Base-by-base conservation (phyloP, 1,140 invertebrate genomes). In the Chymomyza costata region DNA sequence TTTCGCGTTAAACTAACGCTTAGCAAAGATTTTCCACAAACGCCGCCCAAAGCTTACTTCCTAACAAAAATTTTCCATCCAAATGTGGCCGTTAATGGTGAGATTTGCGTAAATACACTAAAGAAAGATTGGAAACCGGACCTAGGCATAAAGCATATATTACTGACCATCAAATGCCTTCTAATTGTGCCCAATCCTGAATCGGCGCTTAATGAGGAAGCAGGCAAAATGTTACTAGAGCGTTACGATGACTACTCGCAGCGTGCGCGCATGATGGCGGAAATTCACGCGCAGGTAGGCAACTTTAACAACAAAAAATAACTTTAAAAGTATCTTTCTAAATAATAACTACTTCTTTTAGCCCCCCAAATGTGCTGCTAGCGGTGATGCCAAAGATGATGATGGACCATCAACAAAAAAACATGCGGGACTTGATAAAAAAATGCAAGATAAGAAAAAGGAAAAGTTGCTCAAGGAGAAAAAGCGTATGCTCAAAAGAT, bases 111-210 rank as follows among this genome's bases (percentile, higher is more conserved):
- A 0, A 97, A 98, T 87, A 98, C 97, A 45, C 88, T 99, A 44
- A 97, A 97, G 87, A 97, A 95, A 88, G 95, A 98, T 88, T 98
- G 97, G 97, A 96, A 96, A 86, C 91, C 95, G 54, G 95, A 97
- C 89, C 90, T 97, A 74, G 97, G 97, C 86, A 94, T 98, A 48
- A 96, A 96, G 90, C 96, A 99, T 87, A 95, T 98, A 87, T 89
- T 99, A 84, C 86, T 97, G 90, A 96, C 95, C 35, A 91, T 97
- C 39, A 97, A 97, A 88, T 97, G 95, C 89, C 89, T 97, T 66
- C 88, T 97, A 43, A 97, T 97, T 86, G 94, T 96, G 69, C 95
- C 95, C 73, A 97, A 97, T 90, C 92, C 95, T 1, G 95, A 97
- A 88, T 97, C 95, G 57, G 95, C 95, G 30, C 88, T 97, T 43